Percentiles rank a stretch among this genome's conserved stretches.
These are phyloP conservation scores for Lamellibrachia luymesi DNA, from an alignment of 1,140 invertebrate genomes.

Conservation along the genomic window DNA sequence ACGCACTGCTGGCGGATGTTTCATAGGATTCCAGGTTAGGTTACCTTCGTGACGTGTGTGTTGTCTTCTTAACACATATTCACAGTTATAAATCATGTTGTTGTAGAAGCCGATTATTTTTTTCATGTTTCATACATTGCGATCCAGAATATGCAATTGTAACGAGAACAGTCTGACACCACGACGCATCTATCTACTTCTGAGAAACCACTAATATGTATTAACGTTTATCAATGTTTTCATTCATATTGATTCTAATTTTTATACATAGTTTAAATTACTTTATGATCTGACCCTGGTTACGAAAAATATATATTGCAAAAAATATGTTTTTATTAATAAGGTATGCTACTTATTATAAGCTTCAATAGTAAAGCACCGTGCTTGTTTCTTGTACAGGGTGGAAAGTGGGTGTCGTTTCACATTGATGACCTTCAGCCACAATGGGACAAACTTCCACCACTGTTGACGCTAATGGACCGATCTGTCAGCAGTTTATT, in stretches of 20 bases:
- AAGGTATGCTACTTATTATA: no score
- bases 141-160: neutral
- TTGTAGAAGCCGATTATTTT: neutral
- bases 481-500: constrained; percentile 29
- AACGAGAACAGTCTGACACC: no score
- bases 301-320: neutral
- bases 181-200: no score
- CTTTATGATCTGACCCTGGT: neutral
- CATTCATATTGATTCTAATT: no score
- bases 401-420: constrained; percentile 40
- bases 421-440: constrained; percentile 49
- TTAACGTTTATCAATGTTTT: neutral
- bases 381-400: neutral
- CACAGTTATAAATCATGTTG: no score
- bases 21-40: constrained; percentile 46
- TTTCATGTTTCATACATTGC: neutral
- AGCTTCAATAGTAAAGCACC: no score
- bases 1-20: constrained; percentile 40
- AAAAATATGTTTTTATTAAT: neutral
- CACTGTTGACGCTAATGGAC: constrained; percentile 32
- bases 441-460: constrained; percentile 30
- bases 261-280: neutral
- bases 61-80: no score
- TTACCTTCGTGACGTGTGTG: neutral
- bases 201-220: neutral